These are phyloP conservation scores for Platichthys stellatus DNA, from an alignment of 2,113 vertebrate species.

Conservation along the genomic window DNA sequence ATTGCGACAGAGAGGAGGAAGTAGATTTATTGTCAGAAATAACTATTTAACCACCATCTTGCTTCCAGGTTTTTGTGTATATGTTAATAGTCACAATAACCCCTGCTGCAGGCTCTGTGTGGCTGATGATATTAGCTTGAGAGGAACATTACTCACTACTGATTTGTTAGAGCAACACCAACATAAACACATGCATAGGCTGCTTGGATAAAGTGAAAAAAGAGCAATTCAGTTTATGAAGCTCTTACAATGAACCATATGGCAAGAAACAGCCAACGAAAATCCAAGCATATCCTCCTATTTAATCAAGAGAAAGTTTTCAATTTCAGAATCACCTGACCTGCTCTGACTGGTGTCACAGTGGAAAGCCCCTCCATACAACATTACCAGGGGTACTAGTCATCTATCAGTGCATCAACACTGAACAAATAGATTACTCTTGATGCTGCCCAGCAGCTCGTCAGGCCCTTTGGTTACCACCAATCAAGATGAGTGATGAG, in stretches of 20 bases:
- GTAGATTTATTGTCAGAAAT: background rate
- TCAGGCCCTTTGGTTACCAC: constrained; percentile 12
- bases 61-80: background rate
- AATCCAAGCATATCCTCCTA: background rate
- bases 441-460: constrained; percentile 41
- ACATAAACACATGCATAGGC: background rate
- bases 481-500: constrained; percentile 28
- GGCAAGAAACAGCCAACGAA: background rate
- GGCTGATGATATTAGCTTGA: background rate
- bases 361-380: constrained; percentile 19
- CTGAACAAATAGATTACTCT: constrained; percentile 29
- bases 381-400: background rate
- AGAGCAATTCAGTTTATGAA: background rate
- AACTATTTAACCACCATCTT: background rate
- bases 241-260: background rate
- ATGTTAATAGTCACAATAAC: background rate
- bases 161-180: background rate
- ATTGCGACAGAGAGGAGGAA: too few species aligned
- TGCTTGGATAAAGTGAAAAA: background rate
- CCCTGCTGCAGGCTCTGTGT: background rate
- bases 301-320: background rate
- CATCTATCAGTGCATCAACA: constrained; percentile 19
- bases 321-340: constrained; percentile 11
- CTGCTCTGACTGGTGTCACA: background rate
- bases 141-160: background rate